Conservation (phyloP, 2,888 invertebrate species). For the Cephus pygmeus region DNA sequence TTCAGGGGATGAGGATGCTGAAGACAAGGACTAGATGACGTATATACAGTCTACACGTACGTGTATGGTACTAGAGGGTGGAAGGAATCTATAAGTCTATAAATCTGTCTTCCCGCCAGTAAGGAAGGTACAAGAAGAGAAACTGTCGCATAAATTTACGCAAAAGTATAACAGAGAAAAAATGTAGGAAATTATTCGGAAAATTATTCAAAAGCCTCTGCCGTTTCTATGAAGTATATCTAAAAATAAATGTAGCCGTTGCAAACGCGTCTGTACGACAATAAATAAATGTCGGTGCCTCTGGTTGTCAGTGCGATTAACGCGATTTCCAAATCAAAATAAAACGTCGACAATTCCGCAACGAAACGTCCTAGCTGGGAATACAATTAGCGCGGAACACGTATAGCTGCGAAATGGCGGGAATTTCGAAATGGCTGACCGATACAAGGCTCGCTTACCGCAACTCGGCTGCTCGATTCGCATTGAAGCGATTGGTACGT, state of each 20-base stretch:
- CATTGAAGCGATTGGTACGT: slow-evolving; percentile 3
- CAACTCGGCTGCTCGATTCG: slow-evolving; percentile 13
- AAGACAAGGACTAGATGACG: not conserved
- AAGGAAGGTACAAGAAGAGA: not conserved
- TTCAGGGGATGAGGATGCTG: not conserved
- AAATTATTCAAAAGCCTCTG: not conserved
- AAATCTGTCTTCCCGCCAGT: slow-evolving; percentile 45
- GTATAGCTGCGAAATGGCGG: slow-evolving; percentile 8
- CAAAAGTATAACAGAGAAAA: not conserved
- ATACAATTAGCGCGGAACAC: slow-evolving; percentile 25
- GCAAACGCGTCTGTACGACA: not conserved
- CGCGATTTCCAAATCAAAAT: slow-evolving; percentile 27
- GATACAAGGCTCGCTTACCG: slow-evolving; percentile 7
- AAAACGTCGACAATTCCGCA: slow-evolving; percentile 32
- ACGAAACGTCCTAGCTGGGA: not conserved
- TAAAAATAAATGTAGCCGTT: not conserved
- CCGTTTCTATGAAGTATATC: not conserved
- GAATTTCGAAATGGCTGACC: not conserved
- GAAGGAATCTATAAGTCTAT: slow-evolving; percentile 62
- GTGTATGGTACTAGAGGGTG: slow-evolving; percentile 34
- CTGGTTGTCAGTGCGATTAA: not conserved
- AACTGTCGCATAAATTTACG: not conserved
- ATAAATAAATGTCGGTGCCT: not conserved
- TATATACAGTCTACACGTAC: not conserved
- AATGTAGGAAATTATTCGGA: not conserved